Conservation (phyloP, 2,888 invertebrate species). For the Erebia aethiops region DNA sequence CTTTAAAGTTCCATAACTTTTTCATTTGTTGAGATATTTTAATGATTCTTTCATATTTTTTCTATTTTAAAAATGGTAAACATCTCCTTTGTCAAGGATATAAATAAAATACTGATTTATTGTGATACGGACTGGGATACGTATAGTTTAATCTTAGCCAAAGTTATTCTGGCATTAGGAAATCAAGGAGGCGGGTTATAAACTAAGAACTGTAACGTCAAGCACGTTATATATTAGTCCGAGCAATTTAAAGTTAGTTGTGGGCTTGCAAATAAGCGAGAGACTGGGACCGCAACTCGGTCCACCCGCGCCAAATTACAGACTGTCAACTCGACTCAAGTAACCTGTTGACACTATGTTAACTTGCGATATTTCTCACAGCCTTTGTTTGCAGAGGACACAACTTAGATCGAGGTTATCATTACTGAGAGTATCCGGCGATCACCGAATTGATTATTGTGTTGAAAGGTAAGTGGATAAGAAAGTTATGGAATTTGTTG, state of each 20-base stretch:
- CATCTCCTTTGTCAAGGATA: too few species aligned
- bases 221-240: constrained; percentile 68
- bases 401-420: constrained; percentile 51
- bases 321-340: constrained; percentile 75
- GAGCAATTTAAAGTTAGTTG: constrained; percentile 73
- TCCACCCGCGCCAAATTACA: constrained; percentile 73
- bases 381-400: constrained; percentile 61
- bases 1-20: too few species aligned
- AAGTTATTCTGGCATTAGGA: constrained; percentile 49
- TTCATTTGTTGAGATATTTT: too few species aligned
- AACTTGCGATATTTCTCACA: constrained; percentile 58
- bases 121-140: constrained; percentile 26
- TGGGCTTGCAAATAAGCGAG: constrained; percentile 71
- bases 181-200: constrained; percentile 55
- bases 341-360: constrained; percentile 77
- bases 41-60: too few species aligned
- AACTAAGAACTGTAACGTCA: constrained; percentile 61
- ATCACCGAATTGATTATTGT: constrained; percentile 18
- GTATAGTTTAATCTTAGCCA: constrained; percentile 36
- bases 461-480: constrained; percentile 4
- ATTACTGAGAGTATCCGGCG: constrained; percentile 16
- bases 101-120: too few species aligned
- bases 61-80: too few species aligned
- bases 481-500: constrained; percentile 4
- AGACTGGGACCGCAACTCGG: constrained; percentile 65